phyloP scores from a whole-genome alignment of 2,888 invertebrate species.

The Trissoscelio sp. region DNA sequence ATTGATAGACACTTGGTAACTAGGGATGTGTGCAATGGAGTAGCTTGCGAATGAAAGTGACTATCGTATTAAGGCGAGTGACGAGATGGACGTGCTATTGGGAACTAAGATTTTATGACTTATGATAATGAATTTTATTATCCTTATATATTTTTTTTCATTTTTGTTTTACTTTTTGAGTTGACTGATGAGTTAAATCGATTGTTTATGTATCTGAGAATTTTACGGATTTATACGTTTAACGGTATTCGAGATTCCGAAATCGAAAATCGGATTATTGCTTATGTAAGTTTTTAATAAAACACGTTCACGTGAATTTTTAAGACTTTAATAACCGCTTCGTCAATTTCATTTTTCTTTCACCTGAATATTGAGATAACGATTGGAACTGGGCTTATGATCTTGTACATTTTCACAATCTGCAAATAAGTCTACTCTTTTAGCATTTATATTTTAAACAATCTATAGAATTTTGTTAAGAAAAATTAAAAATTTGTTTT shows the following conservation, averaged over 20 bases:
- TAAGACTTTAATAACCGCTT: not conserved
- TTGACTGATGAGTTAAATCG: slow-evolving; percentile 6
- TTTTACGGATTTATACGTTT: slow-evolving; percentile 1
- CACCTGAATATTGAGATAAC: not conserved
- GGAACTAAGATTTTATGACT: not conserved
- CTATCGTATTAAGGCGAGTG: slow-evolving; percentile 33
- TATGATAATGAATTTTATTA: not conserved
- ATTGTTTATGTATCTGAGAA: slow-evolving; percentile 3
- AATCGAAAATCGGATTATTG: too few species aligned
- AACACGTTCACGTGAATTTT: not conserved
- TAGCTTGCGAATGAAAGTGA: slow-evolving; percentile 60
- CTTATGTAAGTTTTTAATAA: slow-evolving; percentile 2
- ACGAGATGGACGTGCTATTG: slow-evolving; percentile 59
- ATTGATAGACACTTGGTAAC: slow-evolving; percentile 75
- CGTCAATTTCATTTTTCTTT: slow-evolving; percentile 1
- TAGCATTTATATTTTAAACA: too few species aligned
- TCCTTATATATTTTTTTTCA: not conserved
- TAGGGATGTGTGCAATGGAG: slow-evolving; percentile 80
- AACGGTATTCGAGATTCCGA: not conserved
- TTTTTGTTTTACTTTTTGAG: not conserved
- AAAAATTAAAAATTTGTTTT: too few species aligned
- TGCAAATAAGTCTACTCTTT: too few species aligned
- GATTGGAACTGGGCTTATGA: slow-evolving; percentile 8
- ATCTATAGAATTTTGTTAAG: too few species aligned
- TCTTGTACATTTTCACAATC: not conserved